Base-by-base conservation (phyloP, 2,888 invertebrate genomes). In the Drosophila borborema region DNA sequence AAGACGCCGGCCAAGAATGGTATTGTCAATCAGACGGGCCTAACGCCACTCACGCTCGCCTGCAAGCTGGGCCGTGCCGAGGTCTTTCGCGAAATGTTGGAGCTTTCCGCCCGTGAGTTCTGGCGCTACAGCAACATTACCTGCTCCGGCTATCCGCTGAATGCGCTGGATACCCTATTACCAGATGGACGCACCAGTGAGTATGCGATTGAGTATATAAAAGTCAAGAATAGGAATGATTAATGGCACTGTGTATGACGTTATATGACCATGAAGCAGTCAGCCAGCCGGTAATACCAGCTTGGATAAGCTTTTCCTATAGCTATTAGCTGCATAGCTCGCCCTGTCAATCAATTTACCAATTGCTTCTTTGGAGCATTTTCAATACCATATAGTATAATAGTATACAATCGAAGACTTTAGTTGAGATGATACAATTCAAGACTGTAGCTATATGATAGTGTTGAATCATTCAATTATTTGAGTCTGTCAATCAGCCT, bases 51-150 rank as follows among this genome's bases (percentile, higher is more conserved):
- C 31, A 99, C 99, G 0, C 94, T 99, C 70, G 98, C 99, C 65
- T 99, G 99, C 92, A 98, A 98, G 93, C 94, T 99, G 72, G 99
- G 99, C 63, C 95, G 99, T 65, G 98, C 98, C 41, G 97, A 98
- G 85, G 98, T 99, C 77, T 99, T 99, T 94, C 95, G 97, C 80
- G 99, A 99, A 94, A 99, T 99, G 98, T 94, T 99, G 93, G 99
- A 99, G 92, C 94, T 99, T 10, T 98, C 97, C 12, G 97, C 97
- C 16, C 95, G 97, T 92, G 99, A 99, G 93, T 98, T 99, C 94
- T 99, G 99, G 99, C 94, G 99, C 60, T 99, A 99, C 94, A 99
- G 99, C 91, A 99, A 99, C 92, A 99, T 99, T 84, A 99, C 98
- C 12, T 99, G 99, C 93, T 99, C 99, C 0, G 99, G 98, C 6